These are phyloP conservation scores for Pseudoatta argentina DNA, from an alignment of 1,140 invertebrate species.

Conservation along the genomic window DNA sequence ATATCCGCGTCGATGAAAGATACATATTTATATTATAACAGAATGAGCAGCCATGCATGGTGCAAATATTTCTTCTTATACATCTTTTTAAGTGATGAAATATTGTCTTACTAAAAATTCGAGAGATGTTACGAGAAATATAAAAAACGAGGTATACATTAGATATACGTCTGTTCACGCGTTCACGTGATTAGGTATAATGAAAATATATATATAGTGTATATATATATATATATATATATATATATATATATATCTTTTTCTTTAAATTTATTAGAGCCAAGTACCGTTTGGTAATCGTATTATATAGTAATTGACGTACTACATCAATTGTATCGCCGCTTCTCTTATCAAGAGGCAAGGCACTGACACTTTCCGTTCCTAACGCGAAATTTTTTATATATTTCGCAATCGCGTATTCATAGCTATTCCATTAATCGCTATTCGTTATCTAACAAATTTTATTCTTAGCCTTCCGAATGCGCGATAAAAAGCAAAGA, in stretches of 20 bases:
- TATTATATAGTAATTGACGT: conserved; percentile 50
- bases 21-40: conserved; percentile 52
- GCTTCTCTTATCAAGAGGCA: neutral
- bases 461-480: neutral
- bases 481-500: conserved; percentile 4
- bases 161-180: conserved; percentile 29
- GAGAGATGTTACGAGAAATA: conserved; percentile 43
- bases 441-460: conserved; percentile 5
- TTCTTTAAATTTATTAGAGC: conserved; percentile 1
- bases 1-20: conserved; percentile 51
- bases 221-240: conserved; percentile 41
- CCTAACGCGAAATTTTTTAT: neutral
- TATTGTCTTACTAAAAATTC: conserved; percentile 39
- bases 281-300: conserved; percentile 12
- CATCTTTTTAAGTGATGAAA: conserved; percentile 34
- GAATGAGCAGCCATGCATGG: conserved; percentile 44
- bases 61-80: conserved; percentile 43
- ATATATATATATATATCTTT: conserved; percentile 36
- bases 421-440: neutral
- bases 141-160: conserved; percentile 54
- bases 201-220: conserved; percentile 45
- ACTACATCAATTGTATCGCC: neutral
- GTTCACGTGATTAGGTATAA: conserved; percentile 22
- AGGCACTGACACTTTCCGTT: neutral
- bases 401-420: neutral